Conservation (phyloP, 2,888 invertebrate genomes). For the Griposia aprilina region DNA sequence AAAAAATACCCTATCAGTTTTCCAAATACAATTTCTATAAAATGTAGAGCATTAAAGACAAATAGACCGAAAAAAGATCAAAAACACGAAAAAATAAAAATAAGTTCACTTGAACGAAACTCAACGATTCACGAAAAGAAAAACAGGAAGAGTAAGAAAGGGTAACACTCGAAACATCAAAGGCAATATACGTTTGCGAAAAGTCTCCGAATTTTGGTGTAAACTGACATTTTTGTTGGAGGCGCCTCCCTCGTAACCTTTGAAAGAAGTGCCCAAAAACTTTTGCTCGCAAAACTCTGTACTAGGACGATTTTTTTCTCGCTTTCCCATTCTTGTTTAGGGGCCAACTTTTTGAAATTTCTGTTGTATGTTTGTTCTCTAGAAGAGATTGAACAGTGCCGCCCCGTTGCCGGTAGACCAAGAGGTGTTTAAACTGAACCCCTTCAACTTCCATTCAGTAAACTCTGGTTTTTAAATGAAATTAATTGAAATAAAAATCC, state of each 20-base stretch:
- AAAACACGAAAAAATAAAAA: constrained; percentile 37
- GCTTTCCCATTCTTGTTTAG: constrained; percentile 33
- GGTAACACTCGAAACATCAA: constrained; percentile 81
- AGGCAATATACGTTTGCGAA: constrained; percentile 75
- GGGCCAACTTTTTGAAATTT: constrained; percentile 42
- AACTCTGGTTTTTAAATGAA: neutral
- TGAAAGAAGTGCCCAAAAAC: constrained; percentile 69
- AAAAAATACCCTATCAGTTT: neutral
- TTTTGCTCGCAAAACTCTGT: constrained; percentile 66
- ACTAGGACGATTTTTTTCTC: constrained; percentile 51
- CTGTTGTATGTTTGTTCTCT: constrained; percentile 5
- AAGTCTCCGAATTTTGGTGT: constrained; percentile 71
- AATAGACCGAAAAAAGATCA: constrained; percentile 48
- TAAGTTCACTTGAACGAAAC: constrained; percentile 57
- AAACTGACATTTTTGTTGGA: constrained; percentile 74
- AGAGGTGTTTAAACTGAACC: constrained; percentile 39
- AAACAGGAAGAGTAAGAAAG: constrained; percentile 70
- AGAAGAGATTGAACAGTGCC: constrained; percentile 2
- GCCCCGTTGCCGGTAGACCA: neutral
- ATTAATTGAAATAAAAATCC: neutral
- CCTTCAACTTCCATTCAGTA: constrained; percentile 16
- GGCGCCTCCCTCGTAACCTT: constrained; percentile 75
- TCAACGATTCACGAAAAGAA: constrained; percentile 71
- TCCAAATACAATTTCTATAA: neutral
- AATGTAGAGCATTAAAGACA: constrained; percentile 15